phyloP scores from a whole-genome alignment of 2,888 invertebrate species.

The Suillia variegata region DNA sequence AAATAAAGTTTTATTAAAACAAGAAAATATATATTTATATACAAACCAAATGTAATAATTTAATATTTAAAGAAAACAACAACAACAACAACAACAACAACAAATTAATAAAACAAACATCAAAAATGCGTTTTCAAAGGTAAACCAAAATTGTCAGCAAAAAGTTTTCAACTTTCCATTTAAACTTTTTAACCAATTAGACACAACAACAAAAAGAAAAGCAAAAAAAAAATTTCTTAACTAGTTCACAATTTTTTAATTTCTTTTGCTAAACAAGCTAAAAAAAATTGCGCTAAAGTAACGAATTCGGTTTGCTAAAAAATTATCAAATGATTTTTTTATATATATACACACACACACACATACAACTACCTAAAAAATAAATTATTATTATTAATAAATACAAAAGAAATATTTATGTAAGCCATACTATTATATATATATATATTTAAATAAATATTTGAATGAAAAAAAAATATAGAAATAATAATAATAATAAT shows the following conservation, averaged over 20 bases:
- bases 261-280: no score
- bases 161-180: constrained; percentile 11
- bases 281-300: no score
- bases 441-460: constrained; percentile 2
- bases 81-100: constrained; percentile 2
- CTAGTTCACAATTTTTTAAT: no score
- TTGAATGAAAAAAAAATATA: no score
- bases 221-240: background rate
- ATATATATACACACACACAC: no score
- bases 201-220: background rate
- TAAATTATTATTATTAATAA: constrained; percentile 3
- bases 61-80: background rate
- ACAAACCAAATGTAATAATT: background rate
- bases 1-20: constrained; percentile 9
- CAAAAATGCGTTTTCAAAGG: background rate
- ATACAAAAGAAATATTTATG: background rate
- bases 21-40: constrained; percentile 1
- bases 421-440: constrained; percentile 1
- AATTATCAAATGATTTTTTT: background rate
- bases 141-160: background rate
- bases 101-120: background rate
- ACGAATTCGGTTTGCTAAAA: no score
- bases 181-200: constrained; percentile 1
- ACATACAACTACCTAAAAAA: no score
- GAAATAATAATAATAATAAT: no score